Evolutionary conservation across 2,113 vertebrate species (phyloP).

Genomic region (Sminthopsis crassicaudata): DNA sequence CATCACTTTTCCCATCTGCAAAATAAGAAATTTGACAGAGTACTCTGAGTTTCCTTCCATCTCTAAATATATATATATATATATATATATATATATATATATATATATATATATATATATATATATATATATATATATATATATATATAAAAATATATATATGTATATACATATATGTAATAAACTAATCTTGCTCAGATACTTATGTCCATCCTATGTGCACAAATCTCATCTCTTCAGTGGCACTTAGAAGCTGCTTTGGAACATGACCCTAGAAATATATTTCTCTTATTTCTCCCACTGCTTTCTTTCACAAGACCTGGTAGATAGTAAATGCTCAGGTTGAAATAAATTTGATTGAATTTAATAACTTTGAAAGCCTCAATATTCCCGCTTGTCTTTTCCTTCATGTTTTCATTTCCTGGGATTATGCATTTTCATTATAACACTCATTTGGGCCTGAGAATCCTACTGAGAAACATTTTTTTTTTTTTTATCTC

Average conservation of each 20-base stretch:
- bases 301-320: not conserved
- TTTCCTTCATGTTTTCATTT: conserved; percentile 25
- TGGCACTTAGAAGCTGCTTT: not conserved
- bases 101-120: too few relatives aligned
- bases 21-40: not conserved
- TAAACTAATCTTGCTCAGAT: not conserved
- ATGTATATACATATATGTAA: too few relatives aligned
- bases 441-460: conserved; percentile 20
- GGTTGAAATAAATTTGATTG: not conserved
- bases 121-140: too few relatives aligned
- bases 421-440: conserved; percentile 12
- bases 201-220: not conserved
- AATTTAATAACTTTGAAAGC: not conserved
- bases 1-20: not conserved
- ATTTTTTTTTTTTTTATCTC: conserved; percentile 48
- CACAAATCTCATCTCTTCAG: not conserved
- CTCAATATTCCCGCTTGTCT: conserved; percentile 11
- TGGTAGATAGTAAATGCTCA: not conserved
- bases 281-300: not conserved
- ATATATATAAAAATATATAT: too few relatives aligned
- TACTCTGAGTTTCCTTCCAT: not conserved
- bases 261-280: not conserved
- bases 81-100: too few relatives aligned
- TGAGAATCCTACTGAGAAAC: conserved; percentile 44
- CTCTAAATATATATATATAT: not conserved